Conservation (phyloP, 2,113 vertebrate genomes). For the Brienomyrus longianalis region DNA sequence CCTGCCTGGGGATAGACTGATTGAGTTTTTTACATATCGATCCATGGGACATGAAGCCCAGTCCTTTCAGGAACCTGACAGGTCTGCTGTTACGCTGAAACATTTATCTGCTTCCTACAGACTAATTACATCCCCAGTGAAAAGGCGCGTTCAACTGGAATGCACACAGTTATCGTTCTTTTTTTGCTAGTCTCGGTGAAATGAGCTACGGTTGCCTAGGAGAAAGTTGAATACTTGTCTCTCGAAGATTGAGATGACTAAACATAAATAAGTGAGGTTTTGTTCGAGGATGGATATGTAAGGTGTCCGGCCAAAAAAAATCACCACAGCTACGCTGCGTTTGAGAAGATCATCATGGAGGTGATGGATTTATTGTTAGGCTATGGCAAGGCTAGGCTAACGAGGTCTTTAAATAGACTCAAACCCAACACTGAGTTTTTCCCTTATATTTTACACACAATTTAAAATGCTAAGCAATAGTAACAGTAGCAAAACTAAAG, state of each 20-base stretch:
- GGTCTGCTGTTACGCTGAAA: not conserved
- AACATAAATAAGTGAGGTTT: not conserved
- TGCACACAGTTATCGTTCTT: not conserved
- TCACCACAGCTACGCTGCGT: not conserved
- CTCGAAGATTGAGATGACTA: not conserved
- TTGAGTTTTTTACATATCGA: not conserved
- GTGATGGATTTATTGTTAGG: not conserved
- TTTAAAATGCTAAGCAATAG: not conserved
- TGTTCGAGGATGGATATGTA: not conserved
- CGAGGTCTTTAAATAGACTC: not conserved
- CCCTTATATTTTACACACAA: not conserved
- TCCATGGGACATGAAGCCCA: not conserved
- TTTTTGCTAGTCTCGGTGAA: not conserved
- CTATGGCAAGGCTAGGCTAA: not conserved
- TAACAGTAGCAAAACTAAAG: not conserved
- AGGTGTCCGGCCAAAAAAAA: not conserved
- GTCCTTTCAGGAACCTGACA: not conserved
- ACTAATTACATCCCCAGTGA: conserved; percentile 5
- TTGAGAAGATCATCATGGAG: not conserved
- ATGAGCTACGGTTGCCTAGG: not conserved
- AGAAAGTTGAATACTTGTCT: too few species aligned
- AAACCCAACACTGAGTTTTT: not conserved
- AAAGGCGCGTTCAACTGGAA: not conserved
- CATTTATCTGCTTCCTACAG: not conserved
- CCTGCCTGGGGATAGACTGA: not conserved